Evolutionary conservation across 1,140 invertebrate genomes (phyloP).

Genomic region (Saxidomus purpurata): DNA sequence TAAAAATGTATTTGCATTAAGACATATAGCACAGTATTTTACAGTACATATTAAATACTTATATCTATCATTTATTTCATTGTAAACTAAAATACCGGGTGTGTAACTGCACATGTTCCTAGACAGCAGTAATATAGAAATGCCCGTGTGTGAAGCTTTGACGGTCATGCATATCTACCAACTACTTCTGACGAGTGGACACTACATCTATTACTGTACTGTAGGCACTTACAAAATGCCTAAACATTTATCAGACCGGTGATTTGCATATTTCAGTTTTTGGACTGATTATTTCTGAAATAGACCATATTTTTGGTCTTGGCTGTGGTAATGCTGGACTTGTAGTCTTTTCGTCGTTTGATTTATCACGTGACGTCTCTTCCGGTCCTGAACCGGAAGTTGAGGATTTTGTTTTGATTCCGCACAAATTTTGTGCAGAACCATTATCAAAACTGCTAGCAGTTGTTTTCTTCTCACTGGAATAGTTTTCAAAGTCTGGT

Average conservation of each 20-base stretch:
- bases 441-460: not conserved
- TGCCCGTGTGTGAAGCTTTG: too few species aligned
- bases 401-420: not conserved
- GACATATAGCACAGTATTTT: too few species aligned
- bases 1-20: too few species aligned
- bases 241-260: not conserved
- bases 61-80: too few species aligned
- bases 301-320: slow-evolving; percentile 62
- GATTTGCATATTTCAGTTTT: not conserved
- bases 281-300: slow-evolving; percentile 64
- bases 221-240: too few species aligned
- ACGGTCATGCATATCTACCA: too few species aligned
- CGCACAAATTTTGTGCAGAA: not conserved
- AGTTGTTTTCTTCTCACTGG: not conserved
- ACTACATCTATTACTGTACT: too few species aligned
- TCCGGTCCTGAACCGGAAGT: not conserved
- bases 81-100: too few species aligned
- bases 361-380: not conserved
- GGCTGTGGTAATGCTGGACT: not conserved
- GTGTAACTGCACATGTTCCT: too few species aligned
- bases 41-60: too few species aligned
- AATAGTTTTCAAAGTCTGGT: not conserved
- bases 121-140: too few species aligned
- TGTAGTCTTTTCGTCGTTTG: not conserved
- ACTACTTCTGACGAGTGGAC: too few species aligned